phyloP scores from a whole-genome alignment of 2,797 vertebrate species.

The Chanos chanos region DNA sequence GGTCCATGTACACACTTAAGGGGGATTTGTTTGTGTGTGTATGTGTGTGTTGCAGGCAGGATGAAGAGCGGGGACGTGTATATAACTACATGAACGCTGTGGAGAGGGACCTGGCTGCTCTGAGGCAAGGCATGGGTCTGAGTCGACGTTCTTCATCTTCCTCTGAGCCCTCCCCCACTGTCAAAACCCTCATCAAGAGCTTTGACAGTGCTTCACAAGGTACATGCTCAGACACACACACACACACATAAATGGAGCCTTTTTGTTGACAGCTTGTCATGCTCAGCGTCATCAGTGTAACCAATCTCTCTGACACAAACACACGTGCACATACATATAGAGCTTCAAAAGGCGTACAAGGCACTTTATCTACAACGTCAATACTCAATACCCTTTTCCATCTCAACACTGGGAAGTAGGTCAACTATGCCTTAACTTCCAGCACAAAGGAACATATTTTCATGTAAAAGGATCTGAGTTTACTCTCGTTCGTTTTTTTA shows the following conservation, averaged over 20 bases:
- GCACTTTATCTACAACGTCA: neutral
- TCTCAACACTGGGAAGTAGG: no score
- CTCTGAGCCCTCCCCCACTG: conserved; percentile 84
- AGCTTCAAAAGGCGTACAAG: neutral
- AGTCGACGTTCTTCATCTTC: conserved; percentile 83
- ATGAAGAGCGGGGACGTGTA: conserved; percentile 84
- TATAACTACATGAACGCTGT: conserved; percentile 90
- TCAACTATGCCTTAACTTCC: no score
- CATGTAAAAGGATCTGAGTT: no score
- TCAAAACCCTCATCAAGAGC: conserved; percentile 88
- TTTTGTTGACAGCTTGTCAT: no score
- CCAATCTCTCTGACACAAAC: neutral
- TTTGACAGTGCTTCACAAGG: conserved; percentile 86
- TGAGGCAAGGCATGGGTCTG: conserved; percentile 84
- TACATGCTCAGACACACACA: conserved; percentile 34
- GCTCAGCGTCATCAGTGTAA: conserved; percentile 80
- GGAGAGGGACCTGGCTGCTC: conserved; percentile 81
- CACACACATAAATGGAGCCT: neutral
- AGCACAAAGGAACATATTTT: no score
- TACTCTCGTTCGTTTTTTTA: no score
- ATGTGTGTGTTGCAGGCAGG: conserved; percentile 69
- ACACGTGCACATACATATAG: neutral
- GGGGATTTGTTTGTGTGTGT: conserved; percentile 5
- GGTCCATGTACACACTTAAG: neutral
- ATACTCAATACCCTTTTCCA: neutral